Evolutionary conservation across 2,113 vertebrate genomes (phyloP), one percentile per base, ranked within the genome.

Genomic region (Psophia crepitans): DNA sequence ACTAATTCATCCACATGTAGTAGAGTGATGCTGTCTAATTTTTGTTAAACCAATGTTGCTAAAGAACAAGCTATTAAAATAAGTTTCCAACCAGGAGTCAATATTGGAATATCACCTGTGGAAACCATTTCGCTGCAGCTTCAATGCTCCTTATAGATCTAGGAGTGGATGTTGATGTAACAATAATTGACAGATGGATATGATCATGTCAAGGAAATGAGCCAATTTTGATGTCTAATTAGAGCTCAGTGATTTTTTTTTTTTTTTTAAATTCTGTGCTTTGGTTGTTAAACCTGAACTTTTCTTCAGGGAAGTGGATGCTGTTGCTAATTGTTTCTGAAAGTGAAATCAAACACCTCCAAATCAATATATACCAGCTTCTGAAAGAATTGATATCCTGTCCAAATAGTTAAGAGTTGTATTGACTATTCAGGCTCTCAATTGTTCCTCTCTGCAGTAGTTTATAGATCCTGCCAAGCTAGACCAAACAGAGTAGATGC

Each of bases 281-380:
- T 90, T 44, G 69, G n/a, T 44, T 85, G 49, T 80, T 93, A 54
- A 76, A 61, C 7, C 2, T 48, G 88, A 83, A 46, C n/a, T 66
- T 90, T 66, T 89, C 70, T 68, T 76, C 54, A 71, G 76, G 46
- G 56, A 84, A 48, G 23, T 48, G 71, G 57, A 82, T 79, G 28
- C 58, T 91, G 20, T 85, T 91, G 78, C 70, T 96, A 94, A 93
- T 93, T 88, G 93, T 65, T 96, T 83, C 63, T 90, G 87, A 91
- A 94, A 85, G 74, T 95, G 63, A 95, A 95, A 93, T 85, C n/a
- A 58, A 44, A 83, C 58, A 69, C 66, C 58, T 94, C 44, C 49
- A 80, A 93, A 90, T 96, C 82, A 9, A 83, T 95, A 37, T 10
- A 21, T 74, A 63, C 2, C 1, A 90, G 28, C 22, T 96, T 87